Evolutionary conservation across 37 sponge, comb jelly and placozoan species (phyloP).

Genomic region (Aplysina aerophoba): DNA sequence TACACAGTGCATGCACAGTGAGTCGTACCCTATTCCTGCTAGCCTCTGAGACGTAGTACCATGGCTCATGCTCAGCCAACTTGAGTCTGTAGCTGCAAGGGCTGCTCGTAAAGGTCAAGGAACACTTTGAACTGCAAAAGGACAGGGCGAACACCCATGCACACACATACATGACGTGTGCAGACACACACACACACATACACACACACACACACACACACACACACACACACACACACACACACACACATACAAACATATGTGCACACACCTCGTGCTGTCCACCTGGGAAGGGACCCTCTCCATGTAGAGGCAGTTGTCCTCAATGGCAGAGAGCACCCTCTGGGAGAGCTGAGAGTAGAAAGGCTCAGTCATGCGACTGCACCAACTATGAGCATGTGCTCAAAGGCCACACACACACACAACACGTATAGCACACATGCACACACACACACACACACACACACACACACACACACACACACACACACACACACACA

Average conservation of each 20-base stretch:
- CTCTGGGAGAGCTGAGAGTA: constrained; percentile 48
- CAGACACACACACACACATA: constrained; percentile 28
- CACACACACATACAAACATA: not conserved
- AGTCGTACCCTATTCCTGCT: not conserved
- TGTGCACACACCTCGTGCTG: constrained; percentile 9
- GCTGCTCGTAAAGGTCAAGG: too few species aligned
- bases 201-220: constrained; percentile 8
- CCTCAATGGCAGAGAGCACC: constrained; percentile 52
- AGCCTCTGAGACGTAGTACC: too few species aligned
- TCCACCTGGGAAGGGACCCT: constrained; percentile 6
- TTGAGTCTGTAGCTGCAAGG: too few species aligned
- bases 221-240: too few species aligned
- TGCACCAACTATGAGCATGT: constrained; percentile 36
- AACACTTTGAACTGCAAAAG: too few species aligned
- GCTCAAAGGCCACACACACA: constrained; percentile 15
- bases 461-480: too few species aligned
- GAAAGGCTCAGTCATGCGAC: too few species aligned
- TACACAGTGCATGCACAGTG: not conserved
- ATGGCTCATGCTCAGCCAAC: too few species aligned
- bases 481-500: constrained; percentile 19
- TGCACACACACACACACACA: too few species aligned
- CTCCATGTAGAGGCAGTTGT: constrained; percentile 60
- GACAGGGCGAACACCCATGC: not conserved
- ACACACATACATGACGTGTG: constrained; percentile 18
- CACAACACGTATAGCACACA: too few species aligned